These are phyloP conservation scores for Physella acuta DNA, from an alignment of 1,140 invertebrate species.

Conservation along the genomic window DNA sequence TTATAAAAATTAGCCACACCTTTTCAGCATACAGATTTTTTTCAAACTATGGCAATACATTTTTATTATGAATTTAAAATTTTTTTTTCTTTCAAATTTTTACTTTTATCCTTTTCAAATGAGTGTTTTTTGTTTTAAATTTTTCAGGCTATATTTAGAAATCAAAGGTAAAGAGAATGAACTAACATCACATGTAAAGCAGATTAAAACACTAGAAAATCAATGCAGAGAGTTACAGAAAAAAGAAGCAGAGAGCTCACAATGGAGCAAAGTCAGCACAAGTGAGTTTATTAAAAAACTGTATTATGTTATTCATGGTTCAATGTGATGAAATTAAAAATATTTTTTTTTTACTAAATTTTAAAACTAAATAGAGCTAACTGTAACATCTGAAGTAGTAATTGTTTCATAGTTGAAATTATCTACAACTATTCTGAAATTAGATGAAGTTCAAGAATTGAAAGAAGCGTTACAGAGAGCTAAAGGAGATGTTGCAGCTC, in stretches of 20 bases:
- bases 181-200: slow-evolving; percentile 30
- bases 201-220: slow-evolving; percentile 40
- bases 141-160: slow-evolving; percentile 37
- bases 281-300: slow-evolving; percentile 30
- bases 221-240: slow-evolving; percentile 31
- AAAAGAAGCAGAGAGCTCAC: slow-evolving; percentile 39
- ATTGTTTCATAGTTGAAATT: too few relatives aligned
- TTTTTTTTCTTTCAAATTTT: background rate
- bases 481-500: slow-evolving; percentile 40
- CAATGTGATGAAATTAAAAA: background rate
- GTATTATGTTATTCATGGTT: background rate
- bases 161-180: slow-evolving; percentile 40
- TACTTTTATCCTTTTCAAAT: background rate
- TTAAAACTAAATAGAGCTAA: too few relatives aligned
- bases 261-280: slow-evolving; percentile 32
- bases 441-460: slow-evolving; percentile 47
- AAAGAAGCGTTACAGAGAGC: slow-evolving; percentile 36
- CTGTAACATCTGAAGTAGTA: too few relatives aligned
- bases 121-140: background rate
- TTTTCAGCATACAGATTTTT: too few relatives aligned
- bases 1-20: too few relatives aligned
- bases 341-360: slow-evolving; percentile 13
- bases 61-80: background rate
- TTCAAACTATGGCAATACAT: background rate
- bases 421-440: too few relatives aligned